These are phyloP conservation scores for Phaedon cochleariae DNA, from an alignment of 2,888 invertebrate genomes.

Conservation along the genomic window DNA sequence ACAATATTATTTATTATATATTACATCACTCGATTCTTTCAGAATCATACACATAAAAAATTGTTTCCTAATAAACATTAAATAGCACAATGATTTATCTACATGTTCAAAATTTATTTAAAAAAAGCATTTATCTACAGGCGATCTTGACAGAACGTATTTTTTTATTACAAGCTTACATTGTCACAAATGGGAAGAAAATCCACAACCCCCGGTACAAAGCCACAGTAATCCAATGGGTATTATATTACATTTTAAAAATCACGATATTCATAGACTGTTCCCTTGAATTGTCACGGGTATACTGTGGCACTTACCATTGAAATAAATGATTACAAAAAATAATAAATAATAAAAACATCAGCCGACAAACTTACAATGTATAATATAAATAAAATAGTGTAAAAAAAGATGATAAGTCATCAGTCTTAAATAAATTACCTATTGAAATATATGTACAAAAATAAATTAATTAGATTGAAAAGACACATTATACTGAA, in stretches of 20 bases:
- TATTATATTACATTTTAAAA: conserved; percentile 20
- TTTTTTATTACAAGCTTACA: conserved; percentile 49
- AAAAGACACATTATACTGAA: conserved; percentile 31
- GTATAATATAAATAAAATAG: conserved; percentile 46
- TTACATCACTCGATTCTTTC: conserved; percentile 63
- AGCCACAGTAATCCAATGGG: conserved; percentile 38
- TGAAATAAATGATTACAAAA: conserved; percentile 28
- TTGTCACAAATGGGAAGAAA: conserved; percentile 45
- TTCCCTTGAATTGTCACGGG: background rate
- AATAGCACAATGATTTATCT: conserved; percentile 62
- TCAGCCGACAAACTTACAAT: conserved; percentile 36
- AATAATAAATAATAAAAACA: conserved; percentile 39
- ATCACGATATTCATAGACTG: conserved; percentile 16
- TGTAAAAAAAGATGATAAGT: conserved; percentile 54
- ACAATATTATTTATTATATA: conserved; percentile 62
- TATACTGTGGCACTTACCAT: background rate
- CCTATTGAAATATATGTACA: conserved; percentile 52
- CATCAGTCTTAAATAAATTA: conserved; percentile 61
- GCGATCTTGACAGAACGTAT: conserved; percentile 47
- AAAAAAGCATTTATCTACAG: conserved; percentile 58
- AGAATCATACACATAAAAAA: conserved; percentile 64
- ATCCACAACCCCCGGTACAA: conserved; percentile 39
- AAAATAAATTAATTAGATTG: conserved; percentile 48
- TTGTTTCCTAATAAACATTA: conserved; percentile 62
- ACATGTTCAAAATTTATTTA: conserved; percentile 57